Conservation (phyloP, 2,888 invertebrate genomes). For the Euplexia lucipara region DNA sequence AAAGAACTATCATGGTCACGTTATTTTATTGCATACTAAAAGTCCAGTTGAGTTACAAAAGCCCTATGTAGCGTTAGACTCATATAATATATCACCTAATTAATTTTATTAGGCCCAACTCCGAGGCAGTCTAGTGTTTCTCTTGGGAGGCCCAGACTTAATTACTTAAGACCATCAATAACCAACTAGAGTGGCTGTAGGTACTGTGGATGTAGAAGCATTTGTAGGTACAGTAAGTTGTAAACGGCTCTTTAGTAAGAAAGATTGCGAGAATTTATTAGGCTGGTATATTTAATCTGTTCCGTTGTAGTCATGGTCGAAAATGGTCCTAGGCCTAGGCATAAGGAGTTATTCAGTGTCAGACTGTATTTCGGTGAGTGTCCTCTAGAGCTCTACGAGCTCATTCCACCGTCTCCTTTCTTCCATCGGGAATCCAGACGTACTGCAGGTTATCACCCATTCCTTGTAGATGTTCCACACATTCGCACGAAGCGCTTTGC, state of each 20-base stretch:
- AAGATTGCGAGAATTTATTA: background rate
- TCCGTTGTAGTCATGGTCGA: background rate
- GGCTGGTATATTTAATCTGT: too few species aligned
- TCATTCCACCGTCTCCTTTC: too few species aligned
- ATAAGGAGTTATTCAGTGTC: too few species aligned
- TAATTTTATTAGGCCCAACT: conserved; percentile 54
- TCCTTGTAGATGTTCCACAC: too few species aligned
- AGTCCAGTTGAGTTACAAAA: conserved; percentile 26
- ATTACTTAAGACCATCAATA: conserved; percentile 55
- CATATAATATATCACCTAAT: conserved; percentile 46
- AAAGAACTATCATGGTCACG: conserved; percentile 30
- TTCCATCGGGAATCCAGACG: too few species aligned
- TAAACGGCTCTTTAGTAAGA: background rate
- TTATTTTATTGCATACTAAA: conserved; percentile 33
- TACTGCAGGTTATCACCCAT: too few species aligned
- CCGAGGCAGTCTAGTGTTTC: conserved; percentile 37
- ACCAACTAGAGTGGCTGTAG: conserved; percentile 23
- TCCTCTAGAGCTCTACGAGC: too few species aligned
- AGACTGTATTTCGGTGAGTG: too few species aligned
- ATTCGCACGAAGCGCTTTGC: too few species aligned
- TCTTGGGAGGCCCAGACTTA: conserved; percentile 41
- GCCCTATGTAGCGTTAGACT: conserved; percentile 4
- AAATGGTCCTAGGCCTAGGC: too few species aligned
- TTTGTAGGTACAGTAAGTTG: background rate
- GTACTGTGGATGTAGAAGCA: background rate